These are phyloP conservation scores for Apantesis nais DNA, from an alignment of 2,888 invertebrate genomes.

Conservation along the genomic window DNA sequence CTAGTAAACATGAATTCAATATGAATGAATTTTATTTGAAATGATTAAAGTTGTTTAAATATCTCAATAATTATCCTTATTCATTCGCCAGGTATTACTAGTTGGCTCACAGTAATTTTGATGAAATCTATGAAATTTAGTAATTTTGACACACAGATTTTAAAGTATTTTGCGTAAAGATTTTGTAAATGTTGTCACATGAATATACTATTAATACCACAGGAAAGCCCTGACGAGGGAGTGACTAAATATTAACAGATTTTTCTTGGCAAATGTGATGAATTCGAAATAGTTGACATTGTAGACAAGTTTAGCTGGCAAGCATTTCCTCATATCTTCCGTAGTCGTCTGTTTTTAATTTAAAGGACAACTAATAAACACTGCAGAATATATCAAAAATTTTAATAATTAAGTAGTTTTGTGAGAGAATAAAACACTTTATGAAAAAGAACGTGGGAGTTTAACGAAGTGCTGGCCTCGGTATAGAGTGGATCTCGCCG, in stretches of 20 bases:
- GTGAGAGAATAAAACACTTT: conserved; percentile 1
- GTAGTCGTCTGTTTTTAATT: conserved; percentile 18
- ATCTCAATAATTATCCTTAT: too few relatives aligned
- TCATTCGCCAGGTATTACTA: neutral
- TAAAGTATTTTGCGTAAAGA: conserved; percentile 8
- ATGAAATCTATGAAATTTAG: neutral
- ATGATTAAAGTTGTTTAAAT: neutral
- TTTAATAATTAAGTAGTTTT: conserved; percentile 1
- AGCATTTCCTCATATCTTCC: conserved; percentile 63
- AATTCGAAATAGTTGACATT: conserved; percentile 76
- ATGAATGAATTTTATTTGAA: neutral
- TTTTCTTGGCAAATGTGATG: conserved; percentile 63
- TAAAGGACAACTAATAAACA: neutral
- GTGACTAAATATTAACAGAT: conserved; percentile 50
- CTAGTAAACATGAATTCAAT: neutral
- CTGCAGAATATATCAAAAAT: neutral
- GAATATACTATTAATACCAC: conserved; percentile 52
- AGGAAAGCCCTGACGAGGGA: conserved; percentile 67
- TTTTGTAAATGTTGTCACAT: conserved; percentile 43
- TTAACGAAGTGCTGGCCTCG: neutral
- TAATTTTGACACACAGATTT: neutral
- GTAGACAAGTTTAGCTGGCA: conserved; percentile 65
- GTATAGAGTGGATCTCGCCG: neutral
- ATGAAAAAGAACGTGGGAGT: neutral
- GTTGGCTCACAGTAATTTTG: neutral